Conservation (phyloP, 2,888 invertebrate genomes). For the Eristalinus aeneus region DNA sequence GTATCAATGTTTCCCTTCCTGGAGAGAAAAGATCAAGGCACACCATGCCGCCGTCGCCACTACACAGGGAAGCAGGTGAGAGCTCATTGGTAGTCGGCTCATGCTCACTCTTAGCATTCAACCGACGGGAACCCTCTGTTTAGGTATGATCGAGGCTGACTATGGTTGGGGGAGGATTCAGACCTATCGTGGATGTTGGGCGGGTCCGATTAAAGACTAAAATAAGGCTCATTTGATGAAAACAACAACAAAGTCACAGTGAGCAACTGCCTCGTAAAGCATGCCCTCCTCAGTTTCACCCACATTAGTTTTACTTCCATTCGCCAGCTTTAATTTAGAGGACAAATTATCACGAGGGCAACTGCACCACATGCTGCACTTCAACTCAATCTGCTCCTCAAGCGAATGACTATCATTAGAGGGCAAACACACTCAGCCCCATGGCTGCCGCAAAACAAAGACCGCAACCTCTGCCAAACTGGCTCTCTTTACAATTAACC, state of each 20-base stretch:
- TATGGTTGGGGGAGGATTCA: background rate
- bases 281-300: no score
- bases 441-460: slow-evolving; percentile 45
- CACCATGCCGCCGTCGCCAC: background rate
- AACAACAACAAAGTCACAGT: no score
- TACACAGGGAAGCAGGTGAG: background rate
- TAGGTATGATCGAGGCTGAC: background rate
- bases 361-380: slow-evolving; percentile 56
- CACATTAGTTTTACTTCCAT: background rate
- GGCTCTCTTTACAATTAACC: slow-evolving; percentile 55
- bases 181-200: no score
- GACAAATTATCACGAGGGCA: slow-evolving; percentile 59
- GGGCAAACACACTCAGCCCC: slow-evolving; percentile 64
- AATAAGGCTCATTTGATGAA: no score
- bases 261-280: no score
- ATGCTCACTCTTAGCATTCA: background rate
- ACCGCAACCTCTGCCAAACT: slow-evolving; percentile 26
- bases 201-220: no score
- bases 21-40: background rate
- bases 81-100: background rate
- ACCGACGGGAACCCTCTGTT: background rate
- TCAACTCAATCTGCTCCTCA: slow-evolving; percentile 60
- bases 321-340: slow-evolving; percentile 1
- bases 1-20: background rate
- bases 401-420: slow-evolving; percentile 67